Conservation (phyloP, 2,113 vertebrate species). For the Australoheros scitulus region DNA sequence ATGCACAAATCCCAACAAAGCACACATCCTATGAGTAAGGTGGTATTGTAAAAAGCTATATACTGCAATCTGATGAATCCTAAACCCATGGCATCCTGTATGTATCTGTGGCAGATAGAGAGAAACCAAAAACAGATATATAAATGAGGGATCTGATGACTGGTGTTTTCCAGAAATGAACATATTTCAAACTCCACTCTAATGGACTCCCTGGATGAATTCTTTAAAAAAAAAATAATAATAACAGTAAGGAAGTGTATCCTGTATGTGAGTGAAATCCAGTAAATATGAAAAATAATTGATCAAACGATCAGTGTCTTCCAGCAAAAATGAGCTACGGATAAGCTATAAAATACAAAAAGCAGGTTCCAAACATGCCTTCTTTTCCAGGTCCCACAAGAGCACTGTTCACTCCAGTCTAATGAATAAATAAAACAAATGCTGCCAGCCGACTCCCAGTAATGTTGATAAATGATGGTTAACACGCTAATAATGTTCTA, state of each 20-base stretch:
- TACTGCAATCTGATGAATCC: not conserved
- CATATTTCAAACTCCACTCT: too few relatives aligned
- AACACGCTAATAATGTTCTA: not conserved
- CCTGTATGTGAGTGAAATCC: not conserved
- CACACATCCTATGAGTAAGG: not conserved
- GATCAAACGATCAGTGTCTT: not conserved
- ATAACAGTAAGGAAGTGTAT: not conserved
- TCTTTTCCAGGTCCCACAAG: not conserved
- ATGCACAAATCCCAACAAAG: not conserved
- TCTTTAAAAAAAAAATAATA: too few relatives aligned
- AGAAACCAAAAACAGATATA: not conserved
- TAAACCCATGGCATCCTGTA: not conserved
- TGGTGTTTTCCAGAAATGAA: not conserved
- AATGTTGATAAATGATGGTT: not conserved
- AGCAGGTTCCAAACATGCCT: not conserved
- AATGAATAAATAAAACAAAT: not conserved
- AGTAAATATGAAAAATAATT: not conserved
- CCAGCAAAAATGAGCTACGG: not conserved
- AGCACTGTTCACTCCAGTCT: not conserved
- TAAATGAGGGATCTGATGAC: not conserved
- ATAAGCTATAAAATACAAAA: not conserved
- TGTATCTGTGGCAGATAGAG: not conserved
- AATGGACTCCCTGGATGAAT: not conserved
- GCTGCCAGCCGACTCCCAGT: not conserved
- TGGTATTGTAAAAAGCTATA: not conserved